Evolutionary conservation across 2,797 vertebrate genomes (phyloP).

Genomic region (Pipistrellus nathusii): DNA sequence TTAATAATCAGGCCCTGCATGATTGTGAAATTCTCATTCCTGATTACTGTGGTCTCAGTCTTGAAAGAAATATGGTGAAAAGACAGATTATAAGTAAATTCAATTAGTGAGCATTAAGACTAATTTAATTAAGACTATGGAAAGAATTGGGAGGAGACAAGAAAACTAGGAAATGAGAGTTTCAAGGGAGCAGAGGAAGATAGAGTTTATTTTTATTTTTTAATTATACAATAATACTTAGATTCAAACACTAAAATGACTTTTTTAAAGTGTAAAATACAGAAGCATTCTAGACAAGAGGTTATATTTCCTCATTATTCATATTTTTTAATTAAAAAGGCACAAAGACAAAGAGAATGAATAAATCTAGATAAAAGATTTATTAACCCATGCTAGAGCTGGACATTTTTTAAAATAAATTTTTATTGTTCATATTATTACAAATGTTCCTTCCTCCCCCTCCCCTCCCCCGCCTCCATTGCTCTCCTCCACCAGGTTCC

Average conservation of each 20-base stretch:
- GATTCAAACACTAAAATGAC: constrained; percentile 27
- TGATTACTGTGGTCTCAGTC: neutral
- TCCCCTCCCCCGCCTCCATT: too few relatives aligned
- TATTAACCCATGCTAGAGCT: neutral
- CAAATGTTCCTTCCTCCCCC: too few relatives aligned
- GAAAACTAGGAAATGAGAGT: neutral
- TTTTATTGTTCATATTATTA: too few relatives aligned
- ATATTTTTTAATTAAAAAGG: neutral
- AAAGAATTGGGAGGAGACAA: neutral
- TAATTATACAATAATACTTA: neutral
- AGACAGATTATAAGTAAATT: neutral
- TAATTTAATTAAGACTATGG: neutral
- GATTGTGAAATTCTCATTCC: neutral
- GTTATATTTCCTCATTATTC: neutral
- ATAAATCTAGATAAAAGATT: neutral
- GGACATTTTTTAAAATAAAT: too few relatives aligned
- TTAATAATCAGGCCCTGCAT: neutral
- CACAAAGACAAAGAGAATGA: constrained; percentile 6
- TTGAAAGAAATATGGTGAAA: neutral
- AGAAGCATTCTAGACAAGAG: neutral
- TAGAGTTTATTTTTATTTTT: neutral
- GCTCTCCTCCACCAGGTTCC: too few relatives aligned
- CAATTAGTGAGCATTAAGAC: neutral
- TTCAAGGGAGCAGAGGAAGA: neutral
- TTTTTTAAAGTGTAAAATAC: constrained; percentile 22